Base-by-base conservation (phyloP, 2,888 invertebrate species). In the Spilarctia lutea region DNA sequence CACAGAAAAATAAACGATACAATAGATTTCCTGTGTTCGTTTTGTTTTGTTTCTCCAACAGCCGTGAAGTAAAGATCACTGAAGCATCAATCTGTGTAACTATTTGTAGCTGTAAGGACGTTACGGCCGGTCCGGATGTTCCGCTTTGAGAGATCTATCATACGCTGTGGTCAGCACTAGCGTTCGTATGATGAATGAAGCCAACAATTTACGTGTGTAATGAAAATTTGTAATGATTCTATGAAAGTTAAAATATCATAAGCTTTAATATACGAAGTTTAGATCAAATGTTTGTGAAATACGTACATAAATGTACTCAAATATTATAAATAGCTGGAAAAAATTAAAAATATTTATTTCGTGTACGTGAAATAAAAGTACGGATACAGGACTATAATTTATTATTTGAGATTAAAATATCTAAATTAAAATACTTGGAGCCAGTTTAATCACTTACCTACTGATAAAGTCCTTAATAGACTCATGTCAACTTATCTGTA, bases 51-150 rank as follows among this genome's bases (percentile, higher is more conserved):
- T 63, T 68, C 16, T 73, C 45, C 35, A 65, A 65, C 68, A 48
- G 33, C 33, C n/a, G 24, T 68, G 33, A 65, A 71, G 65, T 65
- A 33, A 68, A 68, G 68, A 70, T 42, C 52, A 71, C 68, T n/a
- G 65, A 65, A 73, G 42, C 76, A 68, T 73, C 56, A 71, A n/a
- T 66, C n/a, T 68, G 72, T 72, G 35, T 72, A 66, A 66, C 72
- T 66, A 48, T 72, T 69, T 68, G 52, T 68, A 69, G 45, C 42
- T 27, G 20, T 11, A 20, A 30, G 16, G n/a, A 52, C 63, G 66
- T 71, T 20, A 45, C 30, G 7, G 18, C 69, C 56, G 69, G 35
- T 42, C 13, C 30, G 66, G 67, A 60, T 20, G 35, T 48, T 30
- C 27, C 63, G 63, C 48, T 73, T 73, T 45, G 45, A 60, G 60